phyloP scores from a whole-genome alignment of 2,113 vertebrate species.

The Jacana jacana region DNA sequence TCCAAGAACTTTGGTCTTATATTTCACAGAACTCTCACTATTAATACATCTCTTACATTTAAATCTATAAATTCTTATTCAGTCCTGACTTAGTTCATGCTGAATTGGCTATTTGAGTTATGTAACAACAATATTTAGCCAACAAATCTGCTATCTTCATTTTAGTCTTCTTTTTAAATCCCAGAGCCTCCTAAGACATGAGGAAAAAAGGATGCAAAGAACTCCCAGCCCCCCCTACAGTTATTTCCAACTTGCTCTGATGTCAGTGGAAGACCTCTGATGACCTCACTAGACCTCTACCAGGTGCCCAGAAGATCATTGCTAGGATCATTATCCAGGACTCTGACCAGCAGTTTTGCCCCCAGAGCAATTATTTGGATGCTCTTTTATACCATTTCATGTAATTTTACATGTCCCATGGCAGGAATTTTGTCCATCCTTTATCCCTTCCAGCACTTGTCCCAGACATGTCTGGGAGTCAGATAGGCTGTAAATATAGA shows the following conservation, averaged over 20 bases:
- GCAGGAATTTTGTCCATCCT: neutral
- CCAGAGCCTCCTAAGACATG: neutral
- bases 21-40: neutral
- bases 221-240: neutral
- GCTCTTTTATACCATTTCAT: neutral
- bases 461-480: neutral
- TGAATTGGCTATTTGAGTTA: neutral
- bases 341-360: neutral
- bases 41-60: accelerated
- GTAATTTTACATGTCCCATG: neutral
- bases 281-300: neutral
- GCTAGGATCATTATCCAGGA: neutral
- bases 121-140: neutral
- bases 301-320: neutral
- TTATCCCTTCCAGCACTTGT: neutral
- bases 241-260: neutral
- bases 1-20: neutral
- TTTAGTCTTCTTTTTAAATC: neutral
- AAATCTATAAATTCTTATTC: neutral
- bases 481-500: neutral
- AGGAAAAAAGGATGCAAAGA: neutral
- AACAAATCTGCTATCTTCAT: neutral
- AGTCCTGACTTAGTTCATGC: neutral
- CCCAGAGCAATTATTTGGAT: neutral
- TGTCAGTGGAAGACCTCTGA: neutral